Conservation (phyloP, 2,888 invertebrate species). For the Eretmocerus hayati region DNA sequence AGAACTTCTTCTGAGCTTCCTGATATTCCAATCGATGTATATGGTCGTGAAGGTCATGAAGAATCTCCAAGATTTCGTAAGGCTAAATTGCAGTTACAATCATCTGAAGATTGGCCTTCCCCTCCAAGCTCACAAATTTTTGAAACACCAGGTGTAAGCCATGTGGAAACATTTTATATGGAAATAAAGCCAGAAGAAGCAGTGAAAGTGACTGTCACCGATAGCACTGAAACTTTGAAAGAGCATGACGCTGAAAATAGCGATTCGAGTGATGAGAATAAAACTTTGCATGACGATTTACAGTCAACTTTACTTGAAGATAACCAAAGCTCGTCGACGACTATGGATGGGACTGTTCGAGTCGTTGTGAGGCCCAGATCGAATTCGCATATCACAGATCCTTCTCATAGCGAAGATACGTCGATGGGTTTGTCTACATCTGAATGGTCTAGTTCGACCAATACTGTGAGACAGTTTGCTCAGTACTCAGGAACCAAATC, state of each 20-base stretch:
- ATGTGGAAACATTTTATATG: slow-evolving; percentile 74
- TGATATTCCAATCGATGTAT: slow-evolving; percentile 72
- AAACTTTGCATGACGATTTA: slow-evolving; percentile 59
- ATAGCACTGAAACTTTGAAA: slow-evolving; percentile 59
- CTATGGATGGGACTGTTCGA: slow-evolving; percentile 74
- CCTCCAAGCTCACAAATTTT: slow-evolving; percentile 66
- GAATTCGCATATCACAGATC: slow-evolving; percentile 61
- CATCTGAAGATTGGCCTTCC: slow-evolving; percentile 76
- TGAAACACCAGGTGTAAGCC: slow-evolving; percentile 66
- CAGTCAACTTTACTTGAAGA: slow-evolving; percentile 42
- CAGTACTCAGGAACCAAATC: slow-evolving; percentile 66
- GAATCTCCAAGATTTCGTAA: slow-evolving; percentile 36
- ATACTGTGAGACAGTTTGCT: slow-evolving; percentile 68
- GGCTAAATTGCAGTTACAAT: slow-evolving; percentile 48
- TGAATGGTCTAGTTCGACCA: slow-evolving; percentile 83
- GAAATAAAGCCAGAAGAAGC: slow-evolving; percentile 71
- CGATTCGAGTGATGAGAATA: slow-evolving; percentile 62
- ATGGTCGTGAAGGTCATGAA: slow-evolving; percentile 48
- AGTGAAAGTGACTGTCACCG: slow-evolving; percentile 65
- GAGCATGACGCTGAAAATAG: slow-evolving; percentile 49
- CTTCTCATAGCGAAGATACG: slow-evolving; percentile 84
- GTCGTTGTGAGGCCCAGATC: slow-evolving; percentile 73
- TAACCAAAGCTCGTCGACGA: slow-evolving; percentile 51
- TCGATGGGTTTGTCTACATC: slow-evolving; percentile 79
- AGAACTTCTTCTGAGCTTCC: slow-evolving; percentile 80